Evolutionary conservation across 2,113 vertebrate species (phyloP).

Genomic region (Chionodraco myersi): DNA sequence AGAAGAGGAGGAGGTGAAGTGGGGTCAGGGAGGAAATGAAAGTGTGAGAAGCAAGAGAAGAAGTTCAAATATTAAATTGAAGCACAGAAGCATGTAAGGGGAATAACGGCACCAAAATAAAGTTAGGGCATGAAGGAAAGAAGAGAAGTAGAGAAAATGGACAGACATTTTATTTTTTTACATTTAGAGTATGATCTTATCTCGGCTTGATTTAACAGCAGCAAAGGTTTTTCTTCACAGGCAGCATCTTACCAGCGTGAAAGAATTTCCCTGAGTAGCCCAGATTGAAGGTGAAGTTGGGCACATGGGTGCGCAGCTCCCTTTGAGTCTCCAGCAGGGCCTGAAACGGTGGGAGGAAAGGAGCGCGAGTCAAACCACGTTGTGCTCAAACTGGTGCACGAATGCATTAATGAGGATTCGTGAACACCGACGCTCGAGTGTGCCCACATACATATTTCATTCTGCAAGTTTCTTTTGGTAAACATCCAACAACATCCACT

Average conservation of each 20-base stretch:
- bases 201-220: not conserved
- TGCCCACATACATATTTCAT: slow-evolving; percentile 69
- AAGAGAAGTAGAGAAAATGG: not conserved
- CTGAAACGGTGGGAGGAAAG: slow-evolving; percentile 76
- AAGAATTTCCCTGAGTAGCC: slow-evolving; percentile 99
- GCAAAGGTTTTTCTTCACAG: not conserved
- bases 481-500: slow-evolving; percentile 72
- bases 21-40: slow-evolving; percentile 53
- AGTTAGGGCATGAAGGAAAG: slow-evolving; percentile 9
- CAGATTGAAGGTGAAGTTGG: slow-evolving; percentile 99
- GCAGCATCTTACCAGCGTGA: slow-evolving; percentile 90
- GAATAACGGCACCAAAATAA: slow-evolving; percentile 16
- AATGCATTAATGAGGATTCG: slow-evolving; percentile 48
- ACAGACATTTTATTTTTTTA: slow-evolving; percentile 15
- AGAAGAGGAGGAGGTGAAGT: slow-evolving; percentile 46
- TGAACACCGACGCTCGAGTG: slow-evolving; percentile 22
- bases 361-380: slow-evolving; percentile 34
- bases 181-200: not conserved
- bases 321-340: slow-evolving; percentile 94
- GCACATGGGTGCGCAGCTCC: slow-evolving; percentile 92
- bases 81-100: slow-evolving; percentile 27
- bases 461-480: slow-evolving; percentile 64
- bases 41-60: slow-evolving; percentile 10
- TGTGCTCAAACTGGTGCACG: slow-evolving; percentile 24
- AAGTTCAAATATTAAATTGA: slow-evolving; percentile 49